Conservation (phyloP, 2,888 invertebrate genomes). For the Habroteleia sp. region DNA sequence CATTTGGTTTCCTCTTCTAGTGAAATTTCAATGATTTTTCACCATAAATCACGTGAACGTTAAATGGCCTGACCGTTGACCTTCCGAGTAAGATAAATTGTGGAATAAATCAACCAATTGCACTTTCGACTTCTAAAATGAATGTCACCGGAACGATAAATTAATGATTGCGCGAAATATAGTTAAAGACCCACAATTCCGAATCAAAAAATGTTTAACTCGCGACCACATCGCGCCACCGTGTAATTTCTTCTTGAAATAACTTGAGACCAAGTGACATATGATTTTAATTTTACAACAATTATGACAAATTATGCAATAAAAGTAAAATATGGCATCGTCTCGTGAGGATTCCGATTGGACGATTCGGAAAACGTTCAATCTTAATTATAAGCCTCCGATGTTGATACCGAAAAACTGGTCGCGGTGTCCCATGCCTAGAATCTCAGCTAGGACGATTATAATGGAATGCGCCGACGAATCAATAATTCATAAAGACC, state of each 20-base stretch:
- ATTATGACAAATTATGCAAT: too few relatives aligned
- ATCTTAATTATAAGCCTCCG: too few relatives aligned
- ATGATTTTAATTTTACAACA: too few relatives aligned
- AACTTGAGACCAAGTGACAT: too few relatives aligned
- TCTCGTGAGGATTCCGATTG: too few relatives aligned
- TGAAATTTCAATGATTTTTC: slow-evolving; percentile 23
- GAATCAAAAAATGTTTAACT: too few relatives aligned
- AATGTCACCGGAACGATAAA: slow-evolving; percentile 37
- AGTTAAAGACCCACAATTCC: too few relatives aligned
- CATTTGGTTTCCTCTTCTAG: slow-evolving; percentile 29
- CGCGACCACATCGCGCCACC: too few relatives aligned
- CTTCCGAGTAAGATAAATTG: slow-evolving; percentile 30
- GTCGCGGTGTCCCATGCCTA: background rate
- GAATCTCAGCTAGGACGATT: slow-evolving; percentile 27
- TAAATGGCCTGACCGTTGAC: slow-evolving; percentile 30
- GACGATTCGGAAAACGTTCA: too few relatives aligned
- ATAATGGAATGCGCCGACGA: slow-evolving; percentile 49
- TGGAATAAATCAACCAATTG: slow-evolving; percentile 29
- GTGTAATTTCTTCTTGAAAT: too few relatives aligned
- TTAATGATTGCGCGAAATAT: slow-evolving; percentile 27
- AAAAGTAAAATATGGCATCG: too few relatives aligned
- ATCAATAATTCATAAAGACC: slow-evolving; percentile 57
- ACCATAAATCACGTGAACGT: slow-evolving; percentile 29
- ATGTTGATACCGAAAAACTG: background rate
- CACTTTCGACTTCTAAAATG: slow-evolving; percentile 23